These are phyloP conservation scores for Caenorhabditis sp. DNA, from an alignment of 2,888 invertebrate genomes.

Conservation along the genomic window DNA sequence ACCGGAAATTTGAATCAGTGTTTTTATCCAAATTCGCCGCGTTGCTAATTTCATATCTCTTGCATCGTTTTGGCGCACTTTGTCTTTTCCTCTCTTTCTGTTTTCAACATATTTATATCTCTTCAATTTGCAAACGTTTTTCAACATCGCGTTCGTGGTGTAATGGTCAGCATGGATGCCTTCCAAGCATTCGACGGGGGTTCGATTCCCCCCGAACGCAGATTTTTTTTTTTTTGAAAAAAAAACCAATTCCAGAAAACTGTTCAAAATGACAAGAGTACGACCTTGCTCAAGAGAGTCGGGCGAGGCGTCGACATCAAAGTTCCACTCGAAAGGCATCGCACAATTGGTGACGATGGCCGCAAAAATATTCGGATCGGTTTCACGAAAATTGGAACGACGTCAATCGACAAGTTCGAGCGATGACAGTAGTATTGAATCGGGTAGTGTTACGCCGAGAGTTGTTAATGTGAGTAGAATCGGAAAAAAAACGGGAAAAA, in stretches of 20 bases:
- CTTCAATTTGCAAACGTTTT: no score
- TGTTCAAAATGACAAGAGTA: slow-evolving; percentile 30
- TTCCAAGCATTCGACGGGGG: slow-evolving; percentile 57
- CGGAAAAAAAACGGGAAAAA: no score
- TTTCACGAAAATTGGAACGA: slow-evolving; percentile 36
- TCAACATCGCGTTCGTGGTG: slow-evolving; percentile 15
- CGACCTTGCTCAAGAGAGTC: slow-evolving; percentile 19
- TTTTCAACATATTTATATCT: no score
- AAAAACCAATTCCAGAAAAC: no score
- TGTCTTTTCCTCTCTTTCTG: no score
- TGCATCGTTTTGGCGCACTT: no score
- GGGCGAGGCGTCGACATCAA: slow-evolving; percentile 22
- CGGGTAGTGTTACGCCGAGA: slow-evolving; percentile 12
- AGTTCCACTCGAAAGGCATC: slow-evolving; percentile 37
- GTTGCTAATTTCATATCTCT: not conserved
- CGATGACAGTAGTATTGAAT: slow-evolving; percentile 38
- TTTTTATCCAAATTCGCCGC: not conserved
- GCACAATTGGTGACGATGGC: slow-evolving; percentile 35
- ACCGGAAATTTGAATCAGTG: not conserved
- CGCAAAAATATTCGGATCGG: slow-evolving; percentile 34
- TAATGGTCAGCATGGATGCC: slow-evolving; percentile 12
- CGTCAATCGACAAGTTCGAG: slow-evolving; percentile 36
- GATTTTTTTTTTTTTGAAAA: slow-evolving; percentile 3
- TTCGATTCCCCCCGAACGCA: slow-evolving; percentile 55
- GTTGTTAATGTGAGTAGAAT: not conserved